Percentiles rank a stretch among this genome's conserved stretches.
Conservation (phyloP, 1,140 invertebrate species). For the Babylonia areolata region DNA sequence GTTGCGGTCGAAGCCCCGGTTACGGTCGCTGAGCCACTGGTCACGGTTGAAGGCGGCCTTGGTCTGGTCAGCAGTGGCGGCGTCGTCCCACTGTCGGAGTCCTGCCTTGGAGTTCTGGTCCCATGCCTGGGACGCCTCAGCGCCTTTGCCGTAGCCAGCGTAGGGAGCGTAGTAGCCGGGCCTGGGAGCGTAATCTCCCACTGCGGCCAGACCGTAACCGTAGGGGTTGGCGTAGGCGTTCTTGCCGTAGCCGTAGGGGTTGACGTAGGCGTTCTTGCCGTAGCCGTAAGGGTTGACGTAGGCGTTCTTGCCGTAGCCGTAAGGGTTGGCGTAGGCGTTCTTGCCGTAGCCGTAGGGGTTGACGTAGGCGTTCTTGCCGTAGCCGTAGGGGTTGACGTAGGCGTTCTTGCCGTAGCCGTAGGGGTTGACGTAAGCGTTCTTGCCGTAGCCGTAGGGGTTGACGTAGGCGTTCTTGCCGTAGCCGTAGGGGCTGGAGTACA, state of each 20-base stretch:
- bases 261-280: no score
- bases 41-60: conserved; percentile 35
- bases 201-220: conserved; percentile 37
- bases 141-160: background rate
- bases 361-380: no score
- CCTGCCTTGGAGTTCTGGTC: conserved; percentile 26
- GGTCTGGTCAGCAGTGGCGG: conserved; percentile 6
- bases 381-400: no score
- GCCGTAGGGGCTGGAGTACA: background rate
- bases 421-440: no score
- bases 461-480: conserved; percentile 32
- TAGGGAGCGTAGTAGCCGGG: background rate
- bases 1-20: conserved; percentile 33
- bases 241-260: conserved; percentile 1
- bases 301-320: background rate
- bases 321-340: no score
- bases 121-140: conserved; percentile 20
- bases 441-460: background rate
- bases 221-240: background rate
- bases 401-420: no score
- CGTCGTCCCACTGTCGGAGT: background rate
- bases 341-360: no score
- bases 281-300: no score
- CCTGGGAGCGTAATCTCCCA: conserved; percentile 28
- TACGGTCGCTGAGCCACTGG: conserved; percentile 42